Percentiles rank a stretch among this genome's conserved stretches.
Conservation (phyloP, 2,797 vertebrate species). For the Peromyscus aztecus region DNA sequence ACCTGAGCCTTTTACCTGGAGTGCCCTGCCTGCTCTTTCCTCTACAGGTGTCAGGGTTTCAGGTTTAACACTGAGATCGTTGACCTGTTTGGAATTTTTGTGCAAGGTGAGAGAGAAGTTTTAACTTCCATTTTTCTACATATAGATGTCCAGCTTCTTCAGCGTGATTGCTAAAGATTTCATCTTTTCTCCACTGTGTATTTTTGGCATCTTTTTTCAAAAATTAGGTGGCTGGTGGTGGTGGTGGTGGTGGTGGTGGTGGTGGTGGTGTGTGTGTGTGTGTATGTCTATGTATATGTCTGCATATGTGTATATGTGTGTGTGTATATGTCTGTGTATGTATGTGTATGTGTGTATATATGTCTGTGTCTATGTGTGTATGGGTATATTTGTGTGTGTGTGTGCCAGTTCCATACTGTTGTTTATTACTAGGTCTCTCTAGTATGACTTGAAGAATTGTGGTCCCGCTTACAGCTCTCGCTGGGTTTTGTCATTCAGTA, state of each 20-base stretch:
- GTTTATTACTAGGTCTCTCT: not conserved
- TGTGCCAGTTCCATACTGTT: too few relatives aligned
- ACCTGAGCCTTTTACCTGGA: not conserved
- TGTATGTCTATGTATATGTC: rapidly evolving
- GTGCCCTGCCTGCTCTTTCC: not conserved
- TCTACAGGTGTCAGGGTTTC: not conserved
- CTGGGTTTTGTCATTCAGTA: not conserved
- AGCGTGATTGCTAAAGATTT: not conserved
- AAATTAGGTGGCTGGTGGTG: not conserved
- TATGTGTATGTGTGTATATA: not conserved
- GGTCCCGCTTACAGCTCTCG: too few relatives aligned
- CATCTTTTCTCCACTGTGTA: not conserved
- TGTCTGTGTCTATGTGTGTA: not conserved
- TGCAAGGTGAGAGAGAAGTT: not conserved
- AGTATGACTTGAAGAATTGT: not conserved
- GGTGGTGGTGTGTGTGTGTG: too few relatives aligned
- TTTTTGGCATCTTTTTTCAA: not conserved
- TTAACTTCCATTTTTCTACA: not conserved
- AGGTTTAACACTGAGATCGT: not conserved
- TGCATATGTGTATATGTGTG: rapidly evolving
- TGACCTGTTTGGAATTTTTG: not conserved
- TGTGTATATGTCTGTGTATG: not conserved
- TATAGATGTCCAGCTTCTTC: not conserved
- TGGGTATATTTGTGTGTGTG: not conserved
- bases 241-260: too few relatives aligned